Evolutionary conservation across 2,888 invertebrate species (phyloP), one percentile per base, ranked within the genome.

Genomic region (Anthophora plumipes): DNA sequence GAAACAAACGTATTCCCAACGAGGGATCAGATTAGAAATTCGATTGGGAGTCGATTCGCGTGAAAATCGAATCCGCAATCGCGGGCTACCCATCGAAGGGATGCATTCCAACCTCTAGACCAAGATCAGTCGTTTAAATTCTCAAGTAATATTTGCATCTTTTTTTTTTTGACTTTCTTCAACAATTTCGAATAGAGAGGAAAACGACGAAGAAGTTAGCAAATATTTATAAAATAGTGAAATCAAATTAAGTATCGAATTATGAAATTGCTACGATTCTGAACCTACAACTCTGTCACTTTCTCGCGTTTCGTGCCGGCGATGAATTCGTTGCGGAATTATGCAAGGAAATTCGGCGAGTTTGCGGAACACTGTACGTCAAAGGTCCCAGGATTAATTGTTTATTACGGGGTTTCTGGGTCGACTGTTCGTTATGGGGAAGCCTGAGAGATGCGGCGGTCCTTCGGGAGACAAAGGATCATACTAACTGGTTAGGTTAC

Each of bases 21-120:
- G 4, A 20, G 20, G 37, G 31, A 59, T 68, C 41, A 57, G 76
- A 76, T 78, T 78, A 78, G 78, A 78, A 70, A 78, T 70, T 76
- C 69, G 76, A 78, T 78, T 52, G 63, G 64, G 52, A 59, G n/a
- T 48, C 46, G 64, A 69, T 52, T 78, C 48, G 57, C 46, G 63
- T 11, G 69, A 64, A 67, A 75, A 77, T 67, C 74, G 67, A 61
- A 48, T 74, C 46, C 60, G 52, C 52, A n/a, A 50, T 66, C 64
- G 64, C 46, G 46, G 1, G 14, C 31, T 31, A 31, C 31, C 31
- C 31, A 31, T 31, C 31, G 31, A 4, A 31, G 31, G 31, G 31
- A 31, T 31, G 31, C 31, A 31, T 31, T 4, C 31, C 4, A 31
- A 31, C 31, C 31, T 31, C 31, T 31, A 1, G 31, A 31, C 31